A percentile compares a stretch with the other conserved stretches of the same genome.
phyloP scores from a whole-genome alignment of 1,140 invertebrate genomes.

The Chrysomallon squamiferum region DNA sequence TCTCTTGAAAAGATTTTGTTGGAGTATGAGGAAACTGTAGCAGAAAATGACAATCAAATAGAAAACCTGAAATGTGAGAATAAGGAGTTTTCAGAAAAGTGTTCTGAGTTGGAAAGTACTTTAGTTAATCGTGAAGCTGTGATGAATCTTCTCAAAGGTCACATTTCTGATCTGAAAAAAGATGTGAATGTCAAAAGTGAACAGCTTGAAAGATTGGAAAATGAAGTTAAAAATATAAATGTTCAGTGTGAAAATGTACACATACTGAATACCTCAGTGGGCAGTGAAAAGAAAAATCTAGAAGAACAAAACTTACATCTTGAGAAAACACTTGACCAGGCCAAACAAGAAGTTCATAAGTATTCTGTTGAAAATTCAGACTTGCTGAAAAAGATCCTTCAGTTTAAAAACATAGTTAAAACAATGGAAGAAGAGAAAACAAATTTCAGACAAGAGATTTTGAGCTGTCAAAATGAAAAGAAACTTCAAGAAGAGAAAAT shows the following conservation, averaged over 20 bases:
- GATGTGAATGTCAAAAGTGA: not conserved
- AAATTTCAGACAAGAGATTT: constrained; percentile 24
- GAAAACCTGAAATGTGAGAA: constrained; percentile 6
- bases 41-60: not conserved
- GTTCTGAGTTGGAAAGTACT: not conserved
- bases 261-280: not conserved
- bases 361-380: no score
- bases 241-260: not conserved
- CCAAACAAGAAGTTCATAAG: not conserved
- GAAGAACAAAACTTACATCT: not conserved
- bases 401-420: no score
- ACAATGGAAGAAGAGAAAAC: constrained; percentile 19
- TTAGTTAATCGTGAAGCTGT: not conserved
- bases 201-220: constrained; percentile 2
- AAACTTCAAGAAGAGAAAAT: constrained; percentile 13
- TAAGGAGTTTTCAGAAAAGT: not conserved
- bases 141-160: constrained; percentile 1
- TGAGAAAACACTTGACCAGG: not conserved
- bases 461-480: constrained; percentile 13
- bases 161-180: constrained; percentile 1
- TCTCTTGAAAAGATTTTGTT: not conserved
- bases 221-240: not conserved
- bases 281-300: not conserved
- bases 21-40: constrained; percentile 6
- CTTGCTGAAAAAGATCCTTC: no score